phyloP scores from a whole-genome alignment of 2,113 vertebrate genomes.

The Rallus limicola region DNA sequence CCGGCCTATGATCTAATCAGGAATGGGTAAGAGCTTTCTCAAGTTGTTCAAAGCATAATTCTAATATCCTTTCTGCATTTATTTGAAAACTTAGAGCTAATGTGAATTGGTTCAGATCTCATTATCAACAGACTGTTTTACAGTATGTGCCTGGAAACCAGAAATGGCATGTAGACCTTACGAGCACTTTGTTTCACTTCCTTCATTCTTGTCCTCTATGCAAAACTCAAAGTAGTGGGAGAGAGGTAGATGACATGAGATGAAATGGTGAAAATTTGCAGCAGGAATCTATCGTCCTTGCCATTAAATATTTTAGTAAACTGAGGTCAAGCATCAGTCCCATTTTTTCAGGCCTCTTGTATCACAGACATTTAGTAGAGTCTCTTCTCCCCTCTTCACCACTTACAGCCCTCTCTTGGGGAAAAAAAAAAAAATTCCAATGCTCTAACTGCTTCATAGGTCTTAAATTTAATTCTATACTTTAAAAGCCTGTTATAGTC shows the following conservation, averaged over 20 bases:
- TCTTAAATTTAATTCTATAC: background rate
- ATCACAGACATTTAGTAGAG: background rate
- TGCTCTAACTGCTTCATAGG: background rate
- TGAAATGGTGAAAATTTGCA: background rate
- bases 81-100: background rate
- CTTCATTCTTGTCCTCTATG: background rate
- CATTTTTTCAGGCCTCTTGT: background rate
- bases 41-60: background rate
- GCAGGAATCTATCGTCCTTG: background rate
- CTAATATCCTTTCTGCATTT: background rate
- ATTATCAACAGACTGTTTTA: background rate
- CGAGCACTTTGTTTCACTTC: background rate
- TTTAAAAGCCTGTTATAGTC: background rate
- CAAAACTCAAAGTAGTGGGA: background rate
- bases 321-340: background rate
- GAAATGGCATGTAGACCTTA: background rate
- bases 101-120: background rate
- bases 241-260: background rate
- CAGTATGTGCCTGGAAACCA: background rate
- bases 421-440: background rate
- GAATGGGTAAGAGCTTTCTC: conserved; percentile 69
- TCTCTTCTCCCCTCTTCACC: background rate
- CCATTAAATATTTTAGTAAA: background rate
- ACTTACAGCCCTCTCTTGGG: background rate
- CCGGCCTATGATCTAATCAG: conserved; percentile 67